Evolutionary conservation across 2,888 invertebrate species (phyloP).

Genomic region (Gastracanthus pulcherrimus): DNA sequence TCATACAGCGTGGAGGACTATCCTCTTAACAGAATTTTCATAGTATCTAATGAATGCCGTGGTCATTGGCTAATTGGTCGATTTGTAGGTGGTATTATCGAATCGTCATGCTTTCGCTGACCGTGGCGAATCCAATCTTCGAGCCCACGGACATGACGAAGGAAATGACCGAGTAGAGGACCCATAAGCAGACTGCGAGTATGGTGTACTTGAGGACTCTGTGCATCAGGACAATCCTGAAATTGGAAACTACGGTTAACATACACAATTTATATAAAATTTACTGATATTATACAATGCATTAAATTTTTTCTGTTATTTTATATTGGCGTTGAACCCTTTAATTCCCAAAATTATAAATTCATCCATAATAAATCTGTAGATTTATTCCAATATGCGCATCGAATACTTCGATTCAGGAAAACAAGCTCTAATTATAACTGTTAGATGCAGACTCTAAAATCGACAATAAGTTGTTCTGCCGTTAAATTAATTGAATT

Average conservation of each 20-base stretch:
- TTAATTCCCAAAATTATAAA: no score
- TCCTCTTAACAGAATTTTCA: no score
- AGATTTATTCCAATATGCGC: no score
- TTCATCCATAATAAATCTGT: no score
- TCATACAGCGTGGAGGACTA: not conserved
- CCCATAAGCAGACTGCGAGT: conserved; percentile 46
- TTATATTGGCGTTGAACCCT: not conserved
- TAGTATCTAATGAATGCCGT: not conserved
- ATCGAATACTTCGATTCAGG: no score
- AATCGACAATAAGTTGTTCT: no score
- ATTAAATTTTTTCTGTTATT: no score
- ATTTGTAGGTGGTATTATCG: not conserved
- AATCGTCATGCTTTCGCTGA: conserved; percentile 36
- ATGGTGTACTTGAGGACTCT: conserved; percentile 61
- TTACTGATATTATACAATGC: no score
- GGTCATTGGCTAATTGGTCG: not conserved
- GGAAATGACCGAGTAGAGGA: conserved; percentile 26
- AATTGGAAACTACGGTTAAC: conserved; percentile 32
- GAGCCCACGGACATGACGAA: not conserved
- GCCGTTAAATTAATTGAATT: no score
- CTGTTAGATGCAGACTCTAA: no score
- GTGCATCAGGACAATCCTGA: conserved; percentile 64
- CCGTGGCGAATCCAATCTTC: conserved; percentile 3
- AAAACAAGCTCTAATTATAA: no score
- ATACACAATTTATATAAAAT: no score